Evolutionary conservation across 2,797 vertebrate genomes (phyloP), one percentile per base, ranked within the genome.

Genomic region (Crypturellus tataupa): DNA sequence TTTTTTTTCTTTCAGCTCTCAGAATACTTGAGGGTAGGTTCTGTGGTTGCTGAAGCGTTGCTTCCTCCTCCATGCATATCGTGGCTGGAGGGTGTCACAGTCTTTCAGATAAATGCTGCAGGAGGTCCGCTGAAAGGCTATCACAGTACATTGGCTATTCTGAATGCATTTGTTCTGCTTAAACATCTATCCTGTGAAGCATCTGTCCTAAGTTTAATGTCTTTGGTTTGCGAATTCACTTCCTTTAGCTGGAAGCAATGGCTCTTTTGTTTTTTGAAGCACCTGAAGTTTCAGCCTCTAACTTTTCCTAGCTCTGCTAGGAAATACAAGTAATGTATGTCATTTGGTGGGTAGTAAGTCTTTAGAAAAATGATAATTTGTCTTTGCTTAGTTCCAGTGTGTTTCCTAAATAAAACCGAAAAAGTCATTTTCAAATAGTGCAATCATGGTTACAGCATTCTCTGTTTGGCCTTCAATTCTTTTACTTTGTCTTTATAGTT

Each of bases 281-380:
- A 71, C 58, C 19, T 78, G 62, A 93, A 62, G 83, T 77, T 83
- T 87, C 76, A 69, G 42, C 3, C 27, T 85, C 9, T 25, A 7
- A 31, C 19, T 94, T 94, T 82, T 92, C 37, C 53, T 80, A 95
- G 69, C 72, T 85, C 65, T 87, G 37, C 37, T 89, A 39, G 37
- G 37, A 39, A 39, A 39, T 39, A 19, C 25, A 33, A 91, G 46
- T 86, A 65, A 79, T 27, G 42, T 21, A 65, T 37, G 25, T 49
- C 21, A 2, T 53, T 86, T n/a, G 40, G 16, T 5, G 27, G 17
- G 17, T 49, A 89, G 53, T 71, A 44, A 14, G 24, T 83, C 68
- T 40, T 85, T 68, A 89, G 62, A 62, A 91, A 87, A 91, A 93
- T 76, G 87, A 35, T 35, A 92, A 85, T 87, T 94, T 89, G 44